Percentiles rank a stretch among this genome's conserved stretches.
These are phyloP conservation scores for Centropyge bicolor DNA, from an alignment of 2,797 vertebrate genomes.

Conservation along the genomic window DNA sequence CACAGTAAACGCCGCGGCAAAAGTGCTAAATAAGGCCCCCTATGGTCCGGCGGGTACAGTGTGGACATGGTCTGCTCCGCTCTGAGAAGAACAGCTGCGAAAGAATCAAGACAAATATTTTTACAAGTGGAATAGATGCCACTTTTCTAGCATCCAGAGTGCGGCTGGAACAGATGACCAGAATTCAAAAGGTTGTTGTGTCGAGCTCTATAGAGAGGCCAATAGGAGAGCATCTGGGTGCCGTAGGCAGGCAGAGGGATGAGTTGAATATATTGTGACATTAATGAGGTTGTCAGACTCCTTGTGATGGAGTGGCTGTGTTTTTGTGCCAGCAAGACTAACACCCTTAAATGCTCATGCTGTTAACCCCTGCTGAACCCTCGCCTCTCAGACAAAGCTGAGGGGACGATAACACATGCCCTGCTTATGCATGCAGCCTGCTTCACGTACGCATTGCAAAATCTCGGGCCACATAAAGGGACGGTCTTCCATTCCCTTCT, in stretches of 20 bases:
- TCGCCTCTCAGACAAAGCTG: slow-evolving; percentile 70
- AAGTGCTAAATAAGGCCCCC: slow-evolving; percentile 77
- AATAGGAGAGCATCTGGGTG: slow-evolving; percentile 76
- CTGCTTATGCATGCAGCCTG: slow-evolving; percentile 57
- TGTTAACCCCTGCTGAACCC: slow-evolving; percentile 83
- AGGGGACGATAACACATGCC: slow-evolving; percentile 66
- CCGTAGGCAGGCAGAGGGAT: slow-evolving; percentile 72
- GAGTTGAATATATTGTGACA: slow-evolving; percentile 86
- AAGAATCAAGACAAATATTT: slow-evolving; percentile 73
- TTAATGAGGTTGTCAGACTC: slow-evolving; percentile 85
- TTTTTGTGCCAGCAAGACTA: slow-evolving; percentile 83
- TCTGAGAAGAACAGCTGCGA: slow-evolving; percentile 54
- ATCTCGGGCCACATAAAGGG: neutral
- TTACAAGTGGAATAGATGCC: slow-evolving; percentile 51
- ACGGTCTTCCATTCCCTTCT: neutral
- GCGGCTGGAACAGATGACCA: slow-evolving; percentile 58
- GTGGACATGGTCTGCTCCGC: slow-evolving; percentile 55
- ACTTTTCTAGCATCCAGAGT: slow-evolving; percentile 32
- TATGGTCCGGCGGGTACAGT: slow-evolving; percentile 71
- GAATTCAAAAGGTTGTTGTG: slow-evolving; percentile 71
- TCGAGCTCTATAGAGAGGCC: slow-evolving; percentile 59
- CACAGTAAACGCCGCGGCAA: slow-evolving; percentile 78
- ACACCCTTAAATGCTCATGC: slow-evolving; percentile 83
- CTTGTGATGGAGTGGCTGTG: slow-evolving; percentile 82
- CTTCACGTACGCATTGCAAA: slow-evolving; percentile 22